phyloP scores from a whole-genome alignment of 2,888 invertebrate species.

The Parnassius orleans region DNA sequence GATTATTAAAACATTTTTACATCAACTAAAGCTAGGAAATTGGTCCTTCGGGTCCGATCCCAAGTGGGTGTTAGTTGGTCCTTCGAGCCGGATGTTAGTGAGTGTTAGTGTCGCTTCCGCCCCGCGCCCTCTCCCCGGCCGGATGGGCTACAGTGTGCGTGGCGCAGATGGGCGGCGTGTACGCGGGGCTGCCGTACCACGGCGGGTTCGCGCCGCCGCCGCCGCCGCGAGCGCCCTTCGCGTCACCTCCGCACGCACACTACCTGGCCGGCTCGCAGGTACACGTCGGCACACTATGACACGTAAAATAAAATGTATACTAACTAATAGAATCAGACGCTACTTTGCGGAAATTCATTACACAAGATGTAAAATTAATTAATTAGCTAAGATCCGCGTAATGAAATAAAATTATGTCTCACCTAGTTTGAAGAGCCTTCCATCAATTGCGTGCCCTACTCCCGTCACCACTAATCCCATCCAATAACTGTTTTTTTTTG shows the following conservation, averaged over 20 bases:
- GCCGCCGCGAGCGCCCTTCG: conserved; percentile 63
- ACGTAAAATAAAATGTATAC: too few species aligned
- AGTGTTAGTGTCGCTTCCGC: conserved; percentile 7
- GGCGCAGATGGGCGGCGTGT: conserved; percentile 70
- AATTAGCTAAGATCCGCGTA: too few species aligned
- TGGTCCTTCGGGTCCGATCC: neutral
- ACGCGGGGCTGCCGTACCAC: conserved; percentile 70
- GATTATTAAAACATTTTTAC: too few species aligned
- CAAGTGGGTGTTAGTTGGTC: neutral
- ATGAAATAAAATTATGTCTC: too few species aligned
- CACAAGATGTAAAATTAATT: too few species aligned
- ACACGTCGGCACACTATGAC: conserved; percentile 27
- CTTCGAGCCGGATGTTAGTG: neutral
- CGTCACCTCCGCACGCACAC: conserved; percentile 65
- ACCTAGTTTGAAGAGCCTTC: too few species aligned
- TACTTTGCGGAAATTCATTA: too few species aligned
- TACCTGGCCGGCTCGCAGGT: conserved; percentile 66
- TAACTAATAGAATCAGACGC: too few species aligned
- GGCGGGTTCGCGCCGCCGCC: conserved; percentile 54
- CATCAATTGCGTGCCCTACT: too few species aligned
- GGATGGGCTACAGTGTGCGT: conserved; percentile 10
- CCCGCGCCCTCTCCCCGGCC: neutral
- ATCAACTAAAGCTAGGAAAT: too few species aligned
- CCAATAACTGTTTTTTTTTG: too few species aligned
- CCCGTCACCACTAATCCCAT: too few species aligned